Evolutionary conservation across 1,140 invertebrate genomes (phyloP), one percentile per base, ranked within the genome.

Genomic region (Drosophila chauvacae): DNA sequence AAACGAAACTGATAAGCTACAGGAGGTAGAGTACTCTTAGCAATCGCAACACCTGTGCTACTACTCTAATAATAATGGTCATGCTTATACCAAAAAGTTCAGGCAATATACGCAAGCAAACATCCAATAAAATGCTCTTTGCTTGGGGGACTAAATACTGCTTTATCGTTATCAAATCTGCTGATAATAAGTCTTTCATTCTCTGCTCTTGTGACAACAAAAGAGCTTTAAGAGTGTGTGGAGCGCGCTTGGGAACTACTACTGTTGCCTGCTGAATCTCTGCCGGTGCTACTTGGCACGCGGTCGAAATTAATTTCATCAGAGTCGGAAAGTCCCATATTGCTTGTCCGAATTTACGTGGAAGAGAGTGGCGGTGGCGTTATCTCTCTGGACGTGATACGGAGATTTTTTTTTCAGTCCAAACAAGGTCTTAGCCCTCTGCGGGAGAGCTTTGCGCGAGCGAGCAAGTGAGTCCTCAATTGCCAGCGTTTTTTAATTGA

Each of bases 181-280:
- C 7, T 42, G 33, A 58, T 58, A 7, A 30, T 58, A 7, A 30
- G 11, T 20, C 20, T 20, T 50, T n/a, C 6, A 23, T 23, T 13
- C 33, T 33, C 14, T 50, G 37, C 66, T 70, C 66, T 70, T 70
- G 39, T 5, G 48, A 39, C 63, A 70, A 70, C 66, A 68, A 68
- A 69, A 39, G 5, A 39, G 5, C 39, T n/a, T 33, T 37, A 70
- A 70, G 66, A 70, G 66, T 37, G 26, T 16, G 18, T 13, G 18
- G 18, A 33, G 11, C n/a, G 14, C 35, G 47, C 26, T 50, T 44
- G 35, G 14, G 45, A 2, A n/a, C n/a, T n/a, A 55, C 51, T 7
- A 23, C 18, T 37, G 10, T 10, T 33, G 30, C 14, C 7, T 13
- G 23, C 7, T 13, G 23, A 14, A 39, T 37, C 48, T 41, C 33